phyloP scores from a whole-genome alignment of 2,797 vertebrate species.

The Rousettus madagascariensis region DNA sequence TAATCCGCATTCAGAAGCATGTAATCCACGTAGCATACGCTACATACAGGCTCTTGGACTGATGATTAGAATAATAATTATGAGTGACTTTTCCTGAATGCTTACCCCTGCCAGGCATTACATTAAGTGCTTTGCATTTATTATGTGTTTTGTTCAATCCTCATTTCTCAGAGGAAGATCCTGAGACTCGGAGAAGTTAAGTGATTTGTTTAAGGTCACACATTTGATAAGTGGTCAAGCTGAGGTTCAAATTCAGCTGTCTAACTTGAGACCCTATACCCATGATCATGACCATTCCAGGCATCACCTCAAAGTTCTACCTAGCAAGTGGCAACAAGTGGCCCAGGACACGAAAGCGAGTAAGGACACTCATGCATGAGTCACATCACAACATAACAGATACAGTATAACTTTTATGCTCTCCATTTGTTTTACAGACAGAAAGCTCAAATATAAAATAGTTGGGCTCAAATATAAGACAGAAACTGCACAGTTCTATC shows the following conservation, averaged over 20 bases:
- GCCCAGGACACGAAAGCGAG: too few species aligned
- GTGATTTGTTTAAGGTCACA: neutral
- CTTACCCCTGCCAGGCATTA: neutral
- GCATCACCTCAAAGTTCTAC: neutral
- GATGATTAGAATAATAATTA: neutral
- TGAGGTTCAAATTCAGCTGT: neutral
- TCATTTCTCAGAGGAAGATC: neutral
- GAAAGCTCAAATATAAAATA: neutral
- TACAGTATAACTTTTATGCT: neutral
- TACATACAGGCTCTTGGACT: neutral
- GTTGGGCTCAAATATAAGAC: neutral
- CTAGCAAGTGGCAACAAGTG: neutral
- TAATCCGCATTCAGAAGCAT: conserved; percentile 3
- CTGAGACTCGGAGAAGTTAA: neutral
- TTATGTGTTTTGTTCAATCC: neutral
- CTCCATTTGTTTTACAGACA: neutral
- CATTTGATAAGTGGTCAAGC: neutral
- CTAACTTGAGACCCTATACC: neutral
- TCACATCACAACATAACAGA: neutral
- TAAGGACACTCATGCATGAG: neutral
- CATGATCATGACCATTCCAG: neutral
- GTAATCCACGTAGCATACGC: neutral
- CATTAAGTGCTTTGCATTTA: neutral
- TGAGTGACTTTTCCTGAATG: conserved; percentile 10
- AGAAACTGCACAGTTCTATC: neutral